A percentile compares a stretch with the other conserved stretches of the same genome.
Conservation (phyloP, 2,888 invertebrate genomes). For the Tanypteryx hageni region DNA sequence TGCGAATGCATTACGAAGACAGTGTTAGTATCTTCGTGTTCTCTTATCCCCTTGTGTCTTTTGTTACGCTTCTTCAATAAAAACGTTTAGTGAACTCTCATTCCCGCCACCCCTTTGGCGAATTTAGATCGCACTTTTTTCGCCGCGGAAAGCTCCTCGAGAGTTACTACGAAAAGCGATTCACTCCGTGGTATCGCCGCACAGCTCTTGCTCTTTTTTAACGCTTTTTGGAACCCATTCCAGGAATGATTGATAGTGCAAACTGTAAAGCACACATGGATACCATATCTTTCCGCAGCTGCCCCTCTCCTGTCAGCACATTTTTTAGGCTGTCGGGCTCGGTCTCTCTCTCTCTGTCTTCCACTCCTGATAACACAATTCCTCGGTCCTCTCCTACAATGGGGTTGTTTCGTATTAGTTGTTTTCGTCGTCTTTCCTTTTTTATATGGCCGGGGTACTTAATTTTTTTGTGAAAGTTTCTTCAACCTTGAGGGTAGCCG, state of each 20-base stretch:
- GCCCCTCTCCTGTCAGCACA: not conserved
- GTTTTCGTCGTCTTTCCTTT: too few species aligned
- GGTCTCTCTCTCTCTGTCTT: not conserved
- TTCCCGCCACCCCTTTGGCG: not conserved
- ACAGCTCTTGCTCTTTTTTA: not conserved
- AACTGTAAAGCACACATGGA: conserved; percentile 11
- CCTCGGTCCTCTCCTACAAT: not conserved
- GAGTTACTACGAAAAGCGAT: not conserved
- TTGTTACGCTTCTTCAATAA: not conserved
- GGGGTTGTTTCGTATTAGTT: too few species aligned
- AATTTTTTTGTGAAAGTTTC: not conserved
- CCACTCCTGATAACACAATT: not conserved
- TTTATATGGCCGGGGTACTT: not conserved
- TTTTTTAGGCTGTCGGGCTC: not conserved
- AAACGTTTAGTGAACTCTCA: not conserved
- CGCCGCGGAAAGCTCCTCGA: not conserved
- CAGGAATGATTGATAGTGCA: conserved; percentile 9
- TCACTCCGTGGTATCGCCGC: not conserved
- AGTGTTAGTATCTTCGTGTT: not conserved
- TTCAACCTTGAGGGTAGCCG: not conserved
- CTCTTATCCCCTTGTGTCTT: not conserved
- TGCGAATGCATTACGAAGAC: not conserved
- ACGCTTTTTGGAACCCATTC: not conserved
- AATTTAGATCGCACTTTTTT: not conserved
- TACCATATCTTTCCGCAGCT: conserved; percentile 25